Evolutionary conservation across 2,888 invertebrate species (phyloP).

Genomic region (Diadegma fenestrale): DNA sequence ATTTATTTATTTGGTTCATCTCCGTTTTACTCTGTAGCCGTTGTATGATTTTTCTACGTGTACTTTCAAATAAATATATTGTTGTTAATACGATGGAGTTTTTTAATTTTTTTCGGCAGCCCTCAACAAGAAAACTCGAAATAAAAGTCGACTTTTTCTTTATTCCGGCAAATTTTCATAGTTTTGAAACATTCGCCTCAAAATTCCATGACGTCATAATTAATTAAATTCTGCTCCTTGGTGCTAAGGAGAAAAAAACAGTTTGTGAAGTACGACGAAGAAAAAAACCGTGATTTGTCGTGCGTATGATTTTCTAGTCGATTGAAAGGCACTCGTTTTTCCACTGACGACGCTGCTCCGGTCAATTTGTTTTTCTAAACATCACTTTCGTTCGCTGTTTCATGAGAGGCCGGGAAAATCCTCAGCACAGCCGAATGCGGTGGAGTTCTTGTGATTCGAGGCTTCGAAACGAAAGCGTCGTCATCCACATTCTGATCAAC

Average conservation of each 20-base stretch:
- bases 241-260: too few species aligned
- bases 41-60: constrained; percentile 51
- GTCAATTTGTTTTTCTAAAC: constrained; percentile 1
- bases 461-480: constrained; percentile 79
- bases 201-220: background rate
- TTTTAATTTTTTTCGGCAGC: background rate
- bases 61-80: constrained; percentile 70
- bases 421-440: constrained; percentile 67
- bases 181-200: background rate
- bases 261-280: background rate
- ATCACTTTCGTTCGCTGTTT: constrained; percentile 27
- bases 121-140: background rate
- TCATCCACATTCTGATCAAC: constrained; percentile 68
- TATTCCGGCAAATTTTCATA: constrained; percentile 7
- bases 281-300: background rate
- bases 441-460: constrained; percentile 79
- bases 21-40: constrained; percentile 20
- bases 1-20: constrained; percentile 56
- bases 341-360: background rate
- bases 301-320: background rate
- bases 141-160: background rate
- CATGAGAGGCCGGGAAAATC: constrained; percentile 24
- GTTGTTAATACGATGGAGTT: constrained; percentile 11
- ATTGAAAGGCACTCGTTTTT: constrained; percentile 40
- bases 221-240: background rate